Evolutionary conservation across 2,888 invertebrate species (phyloP).

Genomic region (Halictus ligatus): DNA sequence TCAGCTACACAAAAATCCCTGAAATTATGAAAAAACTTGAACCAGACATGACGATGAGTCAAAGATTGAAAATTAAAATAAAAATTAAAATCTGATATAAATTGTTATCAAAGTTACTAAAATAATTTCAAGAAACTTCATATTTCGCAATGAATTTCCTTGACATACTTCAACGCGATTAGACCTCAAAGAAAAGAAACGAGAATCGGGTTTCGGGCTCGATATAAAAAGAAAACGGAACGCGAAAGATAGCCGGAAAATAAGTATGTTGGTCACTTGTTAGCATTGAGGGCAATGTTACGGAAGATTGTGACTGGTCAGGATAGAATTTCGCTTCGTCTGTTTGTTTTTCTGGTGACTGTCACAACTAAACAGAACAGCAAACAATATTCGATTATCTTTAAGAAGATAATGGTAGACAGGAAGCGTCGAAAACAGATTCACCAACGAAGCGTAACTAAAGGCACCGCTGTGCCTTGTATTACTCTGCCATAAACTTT

Average conservation of each 20-base stretch:
- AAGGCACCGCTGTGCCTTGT: not conserved
- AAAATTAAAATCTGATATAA: no score
- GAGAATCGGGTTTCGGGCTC: not conserved
- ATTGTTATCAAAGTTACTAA: no score
- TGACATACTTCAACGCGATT: not conserved
- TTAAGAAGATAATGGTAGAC: not conserved
- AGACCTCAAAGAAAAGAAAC: not conserved
- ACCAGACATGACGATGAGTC: not conserved
- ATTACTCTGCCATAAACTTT: not conserved
- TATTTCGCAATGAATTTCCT: no score
- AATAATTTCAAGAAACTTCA: no score
- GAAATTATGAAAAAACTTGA: slow-evolving; percentile 13
- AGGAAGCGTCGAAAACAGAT: not conserved
- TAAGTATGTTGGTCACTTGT: not conserved
- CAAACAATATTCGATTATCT: not conserved
- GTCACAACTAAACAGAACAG: not conserved
- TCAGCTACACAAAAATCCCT: slow-evolving; percentile 39
- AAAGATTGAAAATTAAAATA: not conserved
- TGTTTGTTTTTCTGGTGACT: slow-evolving; percentile 9
- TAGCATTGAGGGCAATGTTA: not conserved
- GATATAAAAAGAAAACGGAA: not conserved
- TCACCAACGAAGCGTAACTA: not conserved
- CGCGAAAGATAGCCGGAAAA: not conserved
- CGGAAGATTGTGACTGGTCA: slow-evolving; percentile 1
- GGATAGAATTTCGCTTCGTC: not conserved